phyloP scores from a whole-genome alignment of 2,888 invertebrate species.

The Chrysodeixis includens region DNA sequence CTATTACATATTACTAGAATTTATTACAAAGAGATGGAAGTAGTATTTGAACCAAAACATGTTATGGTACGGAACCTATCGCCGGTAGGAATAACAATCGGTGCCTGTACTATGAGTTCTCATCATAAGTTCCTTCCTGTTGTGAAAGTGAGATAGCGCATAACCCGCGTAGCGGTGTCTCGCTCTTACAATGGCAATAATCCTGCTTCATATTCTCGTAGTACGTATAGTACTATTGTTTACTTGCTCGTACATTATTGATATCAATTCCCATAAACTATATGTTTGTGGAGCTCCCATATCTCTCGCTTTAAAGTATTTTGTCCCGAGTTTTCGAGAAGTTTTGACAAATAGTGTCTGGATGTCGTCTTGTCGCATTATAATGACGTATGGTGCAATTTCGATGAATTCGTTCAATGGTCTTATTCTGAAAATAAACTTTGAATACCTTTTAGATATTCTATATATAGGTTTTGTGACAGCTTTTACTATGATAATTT shows the following conservation, averaged over 20 bases:
- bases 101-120: constrained; percentile 5
- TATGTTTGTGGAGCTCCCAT: constrained; percentile 26
- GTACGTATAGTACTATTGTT: constrained; percentile 11
- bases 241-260: constrained; percentile 19
- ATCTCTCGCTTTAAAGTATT: constrained; percentile 44
- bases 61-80: constrained; percentile 34
- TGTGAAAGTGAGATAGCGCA: too few relatives aligned
- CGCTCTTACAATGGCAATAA: too few relatives aligned
- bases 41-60: constrained; percentile 36
- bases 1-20: constrained; percentile 7
- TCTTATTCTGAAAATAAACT: constrained; percentile 63
- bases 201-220: too few relatives aligned
- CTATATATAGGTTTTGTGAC: too few relatives aligned
- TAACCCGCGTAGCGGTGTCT: too few relatives aligned
- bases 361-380: constrained; percentile 40
- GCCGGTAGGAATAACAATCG: constrained; percentile 37
- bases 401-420: constrained; percentile 59
- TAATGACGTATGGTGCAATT: constrained; percentile 49
- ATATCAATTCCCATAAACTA: constrained; percentile 21
- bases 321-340: constrained; percentile 28
- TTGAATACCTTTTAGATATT: neutral
- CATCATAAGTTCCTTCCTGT: too few relatives aligned
- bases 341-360: constrained; percentile 55
- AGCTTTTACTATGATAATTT: too few relatives aligned
- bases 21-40: neutral